Conservation (phyloP, 2,888 invertebrate species). For the Conistra vaccinii region DNA sequence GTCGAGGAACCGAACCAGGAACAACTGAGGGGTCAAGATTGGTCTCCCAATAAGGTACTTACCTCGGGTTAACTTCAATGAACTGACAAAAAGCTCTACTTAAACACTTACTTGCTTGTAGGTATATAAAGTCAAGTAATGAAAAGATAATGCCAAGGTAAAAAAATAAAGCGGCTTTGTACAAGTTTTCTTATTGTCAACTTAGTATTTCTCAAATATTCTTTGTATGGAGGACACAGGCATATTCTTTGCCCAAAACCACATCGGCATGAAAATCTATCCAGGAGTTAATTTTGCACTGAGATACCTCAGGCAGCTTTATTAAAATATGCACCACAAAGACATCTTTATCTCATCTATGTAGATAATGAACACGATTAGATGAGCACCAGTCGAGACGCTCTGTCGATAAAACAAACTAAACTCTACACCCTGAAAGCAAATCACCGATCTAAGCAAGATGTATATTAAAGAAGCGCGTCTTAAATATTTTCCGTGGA, state of each 20-base stretch:
- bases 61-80: neutral
- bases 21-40: neutral
- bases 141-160: no score
- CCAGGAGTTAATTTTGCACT: neutral
- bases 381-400: neutral
- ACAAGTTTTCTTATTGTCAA: no score
- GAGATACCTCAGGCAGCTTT: neutral
- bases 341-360: neutral
- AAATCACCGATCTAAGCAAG: conserved; percentile 16
- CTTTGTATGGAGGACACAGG: no score
- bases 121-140: no score
- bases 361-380: neutral
- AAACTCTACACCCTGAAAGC: neutral
- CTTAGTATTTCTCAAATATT: no score
- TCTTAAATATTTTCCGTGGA: conserved; percentile 47
- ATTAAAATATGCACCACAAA: neutral
- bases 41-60: neutral
- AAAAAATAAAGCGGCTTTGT: no score
- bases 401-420: conserved; percentile 3
- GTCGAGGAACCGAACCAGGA: neutral
- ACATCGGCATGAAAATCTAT: neutral
- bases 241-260: neutral
- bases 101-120: neutral
- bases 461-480: conserved; percentile 30
- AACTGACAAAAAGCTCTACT: neutral